Conservation (phyloP, 1,140 invertebrate genomes). For the Pinna nobilis region DNA sequence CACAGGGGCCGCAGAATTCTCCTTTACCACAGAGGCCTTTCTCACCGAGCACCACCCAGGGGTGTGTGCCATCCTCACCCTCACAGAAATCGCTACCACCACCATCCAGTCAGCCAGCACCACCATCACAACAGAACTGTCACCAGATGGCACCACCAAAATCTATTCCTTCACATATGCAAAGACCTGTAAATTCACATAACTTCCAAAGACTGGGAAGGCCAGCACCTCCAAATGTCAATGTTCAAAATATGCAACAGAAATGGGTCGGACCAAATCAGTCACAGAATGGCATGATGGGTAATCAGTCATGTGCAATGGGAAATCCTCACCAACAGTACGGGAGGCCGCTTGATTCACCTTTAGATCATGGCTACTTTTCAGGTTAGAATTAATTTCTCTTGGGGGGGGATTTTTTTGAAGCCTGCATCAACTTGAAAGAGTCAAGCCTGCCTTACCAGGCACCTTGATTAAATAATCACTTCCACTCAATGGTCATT, state of each 20-base stretch:
- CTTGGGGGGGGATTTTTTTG: too few species aligned
- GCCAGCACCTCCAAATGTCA: slow-evolving; percentile 66
- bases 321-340: slow-evolving; percentile 37
- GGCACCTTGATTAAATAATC: too few species aligned
- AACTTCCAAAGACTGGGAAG: slow-evolving; percentile 56
- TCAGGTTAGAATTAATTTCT: too few species aligned
- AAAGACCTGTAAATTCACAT: slow-evolving; percentile 28
- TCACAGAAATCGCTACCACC: slow-evolving; percentile 40
- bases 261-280: slow-evolving; percentile 35
- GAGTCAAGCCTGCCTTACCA: too few species aligned
- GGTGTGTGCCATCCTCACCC: slow-evolving; percentile 33
- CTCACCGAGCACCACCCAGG: slow-evolving; percentile 30
- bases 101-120: slow-evolving; percentile 16
- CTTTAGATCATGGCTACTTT: slow-evolving; percentile 67
- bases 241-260: slow-evolving; percentile 63
- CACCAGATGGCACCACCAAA: slow-evolving; percentile 29
- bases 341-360: slow-evolving; percentile 57
- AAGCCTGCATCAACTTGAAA: too few species aligned
- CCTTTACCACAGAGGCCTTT: slow-evolving; percentile 25
- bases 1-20: slow-evolving; percentile 38
- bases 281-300: slow-evolving; percentile 37
- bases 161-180: slow-evolving; percentile 31
- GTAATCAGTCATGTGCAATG: slow-evolving; percentile 51
- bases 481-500: too few species aligned
- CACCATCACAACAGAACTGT: slow-evolving; percentile 4